Evolutionary conservation across 2,113 vertebrate genomes (phyloP).

Genomic region (Onychostoma macrolepis): DNA sequence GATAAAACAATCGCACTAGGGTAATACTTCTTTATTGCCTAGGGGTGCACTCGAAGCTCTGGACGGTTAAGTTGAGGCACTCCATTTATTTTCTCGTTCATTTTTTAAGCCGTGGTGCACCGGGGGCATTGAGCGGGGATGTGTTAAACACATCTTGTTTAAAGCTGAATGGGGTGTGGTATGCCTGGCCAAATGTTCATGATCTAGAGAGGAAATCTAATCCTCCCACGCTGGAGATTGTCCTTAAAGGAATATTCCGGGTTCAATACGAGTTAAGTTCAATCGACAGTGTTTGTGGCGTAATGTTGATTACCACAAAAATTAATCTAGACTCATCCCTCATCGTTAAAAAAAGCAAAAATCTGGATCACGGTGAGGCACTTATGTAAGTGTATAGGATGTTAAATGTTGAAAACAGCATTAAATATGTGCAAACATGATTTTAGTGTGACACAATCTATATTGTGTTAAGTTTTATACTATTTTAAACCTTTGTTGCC

Average conservation of each 20-base stretch:
- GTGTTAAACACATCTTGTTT: slow-evolving; percentile 72
- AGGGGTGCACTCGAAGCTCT: slow-evolving; percentile 64
- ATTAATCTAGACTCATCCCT: not conserved
- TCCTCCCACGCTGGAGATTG: slow-evolving; percentile 67
- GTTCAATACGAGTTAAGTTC: slow-evolving; percentile 6
- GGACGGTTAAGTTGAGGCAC: slow-evolving; percentile 70
- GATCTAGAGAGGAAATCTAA: slow-evolving; percentile 68
- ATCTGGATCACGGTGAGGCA: not conserved
- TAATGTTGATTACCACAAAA: not conserved
- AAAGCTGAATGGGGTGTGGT: slow-evolving; percentile 61
- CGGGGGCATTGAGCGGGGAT: slow-evolving; percentile 64
- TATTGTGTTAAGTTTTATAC: not conserved
- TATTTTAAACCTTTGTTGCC: not conserved
- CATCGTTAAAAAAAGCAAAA: not conserved
- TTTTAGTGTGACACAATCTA: not conserved
- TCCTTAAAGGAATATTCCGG: slow-evolving; percentile 36
- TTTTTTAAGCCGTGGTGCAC: slow-evolving; percentile 50
- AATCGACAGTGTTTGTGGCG: not conserved
- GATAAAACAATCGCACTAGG: slow-evolving; percentile 70
- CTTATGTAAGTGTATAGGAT: not conserved
- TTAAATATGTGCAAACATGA: not conserved
- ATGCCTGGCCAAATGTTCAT: slow-evolving; percentile 64
- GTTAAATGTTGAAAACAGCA: not conserved
- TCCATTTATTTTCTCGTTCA: slow-evolving; percentile 70
- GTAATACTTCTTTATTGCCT: slow-evolving; percentile 68